Conservation (phyloP, 2,797 vertebrate species). For the Cygnus olor region DNA sequence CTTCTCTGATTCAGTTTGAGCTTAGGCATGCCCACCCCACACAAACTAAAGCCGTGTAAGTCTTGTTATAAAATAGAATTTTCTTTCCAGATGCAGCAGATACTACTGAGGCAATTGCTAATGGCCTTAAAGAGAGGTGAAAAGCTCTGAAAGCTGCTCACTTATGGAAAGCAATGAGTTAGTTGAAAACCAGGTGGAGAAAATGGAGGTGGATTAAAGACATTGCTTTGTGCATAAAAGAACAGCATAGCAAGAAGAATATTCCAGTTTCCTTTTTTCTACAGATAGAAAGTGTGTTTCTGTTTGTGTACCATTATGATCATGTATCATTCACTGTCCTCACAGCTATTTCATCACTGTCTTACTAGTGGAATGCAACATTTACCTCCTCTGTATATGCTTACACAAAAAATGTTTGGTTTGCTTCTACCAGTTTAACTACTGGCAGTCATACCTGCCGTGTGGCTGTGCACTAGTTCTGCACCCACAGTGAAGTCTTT, state of each 20-base stretch:
- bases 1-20: neutral
- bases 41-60: neutral
- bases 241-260: neutral
- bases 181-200: neutral
- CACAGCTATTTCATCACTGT: neutral
- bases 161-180: neutral
- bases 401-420: neutral
- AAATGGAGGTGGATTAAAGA: neutral
- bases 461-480: neutral
- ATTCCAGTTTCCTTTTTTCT: neutral
- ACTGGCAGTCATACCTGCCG: neutral
- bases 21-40: neutral
- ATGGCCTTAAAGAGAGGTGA: neutral
- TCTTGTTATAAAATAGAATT: neutral
- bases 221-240: neutral
- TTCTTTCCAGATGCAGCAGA: neutral
- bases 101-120: neutral
- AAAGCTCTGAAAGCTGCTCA: neutral
- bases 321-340: neutral
- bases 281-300: neutral
- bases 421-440: neutral
- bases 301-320: neutral
- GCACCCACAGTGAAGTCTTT: neutral
- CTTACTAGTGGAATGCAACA: neutral
- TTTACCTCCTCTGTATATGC: neutral